Percentiles rank a stretch among this genome's conserved stretches.
Conservation (phyloP, 2,888 invertebrate species). For the Mongoloraphidia duomilia region DNA sequence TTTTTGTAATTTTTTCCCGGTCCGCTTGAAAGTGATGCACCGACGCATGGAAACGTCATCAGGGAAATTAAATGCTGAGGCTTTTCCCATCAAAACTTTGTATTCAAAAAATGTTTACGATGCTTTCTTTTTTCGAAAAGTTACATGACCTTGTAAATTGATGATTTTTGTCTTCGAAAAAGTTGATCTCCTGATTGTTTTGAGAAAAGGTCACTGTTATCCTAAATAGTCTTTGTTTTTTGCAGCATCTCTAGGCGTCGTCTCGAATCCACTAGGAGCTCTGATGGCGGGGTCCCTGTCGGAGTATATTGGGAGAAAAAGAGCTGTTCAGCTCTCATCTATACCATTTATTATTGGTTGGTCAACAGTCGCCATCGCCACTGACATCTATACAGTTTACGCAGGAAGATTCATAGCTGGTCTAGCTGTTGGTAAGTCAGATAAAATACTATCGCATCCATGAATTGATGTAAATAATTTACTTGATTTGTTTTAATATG, state of each 20-base stretch:
- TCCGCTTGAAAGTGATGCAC: no score
- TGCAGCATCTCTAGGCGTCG: constrained; percentile 54
- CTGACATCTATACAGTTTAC: constrained; percentile 45
- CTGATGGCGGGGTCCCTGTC: constrained; percentile 52
- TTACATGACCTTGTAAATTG: no score
- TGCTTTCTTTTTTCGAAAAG: no score
- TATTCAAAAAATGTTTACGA: no score
- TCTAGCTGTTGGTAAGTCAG: constrained; percentile 46
- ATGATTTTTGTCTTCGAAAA: no score
- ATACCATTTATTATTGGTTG: constrained; percentile 54
- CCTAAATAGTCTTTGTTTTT: constrained; percentile 9
- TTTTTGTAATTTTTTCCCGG: no score
- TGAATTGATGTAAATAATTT: not conserved
- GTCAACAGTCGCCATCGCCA: constrained; percentile 51
- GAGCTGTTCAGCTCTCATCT: constrained; percentile 49
- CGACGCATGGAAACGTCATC: no score
- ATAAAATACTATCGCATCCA: constrained; percentile 9
- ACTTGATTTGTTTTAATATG: not conserved
- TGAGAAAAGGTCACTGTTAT: no score
- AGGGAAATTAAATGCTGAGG: no score
- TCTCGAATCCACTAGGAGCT: constrained; percentile 57
- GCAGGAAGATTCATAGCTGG: constrained; percentile 54
- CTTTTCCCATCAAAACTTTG: no score
- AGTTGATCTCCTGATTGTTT: no score
- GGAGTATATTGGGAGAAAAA: constrained; percentile 47